Evolutionary conservation across 2,888 invertebrate genomes (phyloP), one percentile per base, ranked within the genome.

Genomic region (Sympetrum striolatum): DNA sequence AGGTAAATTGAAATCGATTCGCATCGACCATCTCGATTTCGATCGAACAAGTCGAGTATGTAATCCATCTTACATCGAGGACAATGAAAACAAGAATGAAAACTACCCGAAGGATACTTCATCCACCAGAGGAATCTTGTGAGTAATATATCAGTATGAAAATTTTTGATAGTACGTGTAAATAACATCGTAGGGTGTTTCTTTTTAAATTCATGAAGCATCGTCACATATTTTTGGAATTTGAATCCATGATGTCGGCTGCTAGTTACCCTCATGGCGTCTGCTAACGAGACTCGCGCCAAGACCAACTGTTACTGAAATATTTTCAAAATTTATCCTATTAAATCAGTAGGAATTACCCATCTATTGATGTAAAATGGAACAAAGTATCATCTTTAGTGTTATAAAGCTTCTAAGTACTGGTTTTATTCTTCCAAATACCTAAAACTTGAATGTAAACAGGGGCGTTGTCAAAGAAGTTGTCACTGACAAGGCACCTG

Each of bases 231-330:
- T 37, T 86, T 86, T 60, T 37, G 58, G 37, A 60, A 53, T 53
- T 86, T 86, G 35, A 86, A 60, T 35, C 86, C 86, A 60, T 86
- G 86, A 86, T 86, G 91, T 92, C 93, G 94, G 94, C 94, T 94
- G 94, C 94, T 94, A 93, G 93, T 93, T 93, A 91, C 93, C 93
- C 92, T 92, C 93, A 93, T 93, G 94, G 93, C 94, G 94, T 94
- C 94, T 94, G 94, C 94, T 94, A 94, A 92, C 90, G 79, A 86
- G 53, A 90, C 91, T 91, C 91, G 91, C 91, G 90, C 91, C 91
- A 91, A 91, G 91, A 92, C 90, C 80, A 90, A 39, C 58, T n/a
- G 80, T 39, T 90, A 91, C 86, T 18, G 35, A 37, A 8, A 31
- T 22, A 64, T 60, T 64, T 64, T 86, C 86, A 22, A 64, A 86